A percentile compares a stretch with the other conserved stretches of the same genome.
These are phyloP conservation scores for Chaetorhynchus papuensis DNA, from an alignment of 2,113 vertebrate genomes.

Conservation along the genomic window DNA sequence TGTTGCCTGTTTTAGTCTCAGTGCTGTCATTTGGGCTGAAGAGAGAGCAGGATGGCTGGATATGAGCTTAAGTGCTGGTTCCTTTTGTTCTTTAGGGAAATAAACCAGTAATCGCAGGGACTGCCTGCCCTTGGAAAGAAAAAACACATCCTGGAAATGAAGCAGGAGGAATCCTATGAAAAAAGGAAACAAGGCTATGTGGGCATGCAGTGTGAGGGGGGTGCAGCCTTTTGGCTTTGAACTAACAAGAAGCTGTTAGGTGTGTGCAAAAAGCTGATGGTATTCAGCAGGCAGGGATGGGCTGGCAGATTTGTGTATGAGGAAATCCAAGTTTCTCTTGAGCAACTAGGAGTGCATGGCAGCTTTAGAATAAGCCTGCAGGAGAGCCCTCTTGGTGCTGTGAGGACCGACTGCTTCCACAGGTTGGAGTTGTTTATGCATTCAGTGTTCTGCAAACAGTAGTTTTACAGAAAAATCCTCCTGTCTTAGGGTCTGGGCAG, in stretches of 20 bases:
- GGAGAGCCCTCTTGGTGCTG: background rate
- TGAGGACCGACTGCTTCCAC: accelerated
- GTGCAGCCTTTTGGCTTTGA: background rate
- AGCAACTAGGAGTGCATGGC: background rate
- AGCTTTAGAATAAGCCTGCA: background rate
- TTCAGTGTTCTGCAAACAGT: background rate
- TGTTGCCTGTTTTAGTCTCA: background rate
- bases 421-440: background rate
- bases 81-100: background rate
- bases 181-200: background rate
- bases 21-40: background rate
- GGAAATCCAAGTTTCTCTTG: background rate
- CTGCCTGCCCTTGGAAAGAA: background rate
- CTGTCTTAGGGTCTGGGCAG: background rate
- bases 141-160: background rate
- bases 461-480: background rate
- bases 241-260: background rate
- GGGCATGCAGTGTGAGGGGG: background rate
- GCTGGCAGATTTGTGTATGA: background rate
- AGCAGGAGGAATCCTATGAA: background rate
- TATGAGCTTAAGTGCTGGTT: background rate
- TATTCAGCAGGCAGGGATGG: background rate
- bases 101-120: background rate
- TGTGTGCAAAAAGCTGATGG: background rate
- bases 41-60: background rate